Evolutionary conservation across 2,113 vertebrate species (phyloP).

Genomic region (Clarias macrocephalus): DNA sequence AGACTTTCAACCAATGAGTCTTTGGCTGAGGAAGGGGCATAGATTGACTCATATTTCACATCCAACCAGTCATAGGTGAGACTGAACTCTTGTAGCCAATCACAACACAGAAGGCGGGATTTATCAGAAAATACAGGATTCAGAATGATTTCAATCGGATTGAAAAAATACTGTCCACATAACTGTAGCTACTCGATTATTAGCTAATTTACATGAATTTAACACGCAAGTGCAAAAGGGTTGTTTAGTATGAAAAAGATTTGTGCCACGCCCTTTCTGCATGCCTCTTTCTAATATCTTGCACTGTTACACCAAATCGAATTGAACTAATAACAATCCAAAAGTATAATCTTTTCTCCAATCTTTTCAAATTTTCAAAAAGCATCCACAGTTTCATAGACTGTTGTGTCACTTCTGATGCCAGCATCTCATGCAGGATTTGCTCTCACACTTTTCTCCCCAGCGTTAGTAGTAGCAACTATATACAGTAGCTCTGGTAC

Average conservation of each 20-base stretch:
- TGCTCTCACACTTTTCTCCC: conserved; percentile 26
- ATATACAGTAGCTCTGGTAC: neutral
- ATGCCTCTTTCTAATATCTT: neutral
- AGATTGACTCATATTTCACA: too few species aligned
- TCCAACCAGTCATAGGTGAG: too few species aligned
- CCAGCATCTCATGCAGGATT: conserved; percentile 45
- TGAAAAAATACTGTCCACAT: neutral
- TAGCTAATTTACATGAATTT: neutral
- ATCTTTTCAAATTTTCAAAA: neutral
- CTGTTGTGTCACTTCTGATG: conserved; percentile 41
- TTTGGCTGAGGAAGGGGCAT: too few species aligned
- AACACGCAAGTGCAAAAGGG: neutral
- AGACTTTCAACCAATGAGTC: too few species aligned
- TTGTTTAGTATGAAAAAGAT: neutral
- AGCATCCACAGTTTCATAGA: neutral
- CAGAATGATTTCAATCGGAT: too few species aligned
- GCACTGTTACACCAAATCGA: neutral
- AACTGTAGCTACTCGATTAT: neutral
- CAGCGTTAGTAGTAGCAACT: conserved; percentile 5
- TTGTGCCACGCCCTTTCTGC: neutral
- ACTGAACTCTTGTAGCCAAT: too few species aligned
- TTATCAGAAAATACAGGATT: too few species aligned
- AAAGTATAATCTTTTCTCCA: neutral
- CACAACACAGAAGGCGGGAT: too few species aligned
- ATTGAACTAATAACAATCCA: neutral